Evolutionary conservation across 2,797 vertebrate species (phyloP).

Genomic region (Rhynchonycteris naso): DNA sequence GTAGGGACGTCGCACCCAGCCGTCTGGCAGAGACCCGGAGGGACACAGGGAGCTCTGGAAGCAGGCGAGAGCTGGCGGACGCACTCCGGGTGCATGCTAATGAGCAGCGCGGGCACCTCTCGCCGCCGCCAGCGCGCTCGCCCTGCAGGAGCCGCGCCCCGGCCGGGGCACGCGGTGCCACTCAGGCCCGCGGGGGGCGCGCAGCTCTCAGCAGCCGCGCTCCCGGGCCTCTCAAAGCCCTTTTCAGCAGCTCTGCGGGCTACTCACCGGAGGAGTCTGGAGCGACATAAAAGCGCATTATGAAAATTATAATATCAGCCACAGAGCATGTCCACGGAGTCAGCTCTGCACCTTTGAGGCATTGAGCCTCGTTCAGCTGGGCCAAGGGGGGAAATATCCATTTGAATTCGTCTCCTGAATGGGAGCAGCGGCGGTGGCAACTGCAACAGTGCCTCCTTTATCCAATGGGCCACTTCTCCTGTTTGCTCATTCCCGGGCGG

Average conservation of each 20-base stretch:
- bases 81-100: slow-evolving; percentile 78
- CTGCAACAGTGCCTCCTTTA: slow-evolving; percentile 87
- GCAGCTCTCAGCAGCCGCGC: slow-evolving; percentile 81
- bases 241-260: slow-evolving; percentile 89
- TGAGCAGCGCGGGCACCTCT: slow-evolving; percentile 46
- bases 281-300: slow-evolving; percentile 89
- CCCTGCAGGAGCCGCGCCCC: slow-evolving; percentile 61
- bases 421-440: slow-evolving; percentile 72
- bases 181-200: slow-evolving; percentile 87
- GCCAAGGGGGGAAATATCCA: slow-evolving; percentile 86
- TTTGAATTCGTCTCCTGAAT: slow-evolving; percentile 87
- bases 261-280: slow-evolving; percentile 87
- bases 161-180: slow-evolving; percentile 86
- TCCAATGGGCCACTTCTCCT: slow-evolving; percentile 73
- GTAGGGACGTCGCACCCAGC: not conserved
- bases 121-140: slow-evolving; percentile 72
- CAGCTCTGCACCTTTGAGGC: slow-evolving; percentile 87
- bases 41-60: not conserved
- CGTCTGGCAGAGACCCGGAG: not conserved
- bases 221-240: slow-evolving; percentile 85
- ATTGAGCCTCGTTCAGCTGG: slow-evolving; percentile 88
- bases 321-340: slow-evolving; percentile 86
- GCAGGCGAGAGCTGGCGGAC: not conserved
- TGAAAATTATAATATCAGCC: slow-evolving; percentile 90
- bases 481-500: slow-evolving; percentile 78